A percentile compares a stretch with the other conserved stretches of the same genome.
Conservation (phyloP, 2,888 invertebrate species). For the Chloromyia formosa region DNA sequence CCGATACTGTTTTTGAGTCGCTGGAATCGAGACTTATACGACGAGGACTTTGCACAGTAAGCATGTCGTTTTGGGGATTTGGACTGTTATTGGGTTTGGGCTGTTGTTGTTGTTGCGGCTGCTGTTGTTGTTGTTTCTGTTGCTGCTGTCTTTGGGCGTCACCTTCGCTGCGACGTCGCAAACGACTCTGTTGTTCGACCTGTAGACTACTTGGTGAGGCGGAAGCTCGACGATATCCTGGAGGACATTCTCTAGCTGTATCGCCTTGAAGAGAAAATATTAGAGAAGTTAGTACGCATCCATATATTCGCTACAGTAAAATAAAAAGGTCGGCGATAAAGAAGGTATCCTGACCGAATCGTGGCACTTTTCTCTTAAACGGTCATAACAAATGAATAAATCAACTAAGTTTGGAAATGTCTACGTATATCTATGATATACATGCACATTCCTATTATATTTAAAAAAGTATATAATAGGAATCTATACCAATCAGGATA, state of each 20-base stretch:
- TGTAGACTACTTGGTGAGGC: slow-evolving; percentile 54
- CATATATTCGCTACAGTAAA: too few species aligned
- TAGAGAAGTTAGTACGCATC: not conserved
- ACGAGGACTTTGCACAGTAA: slow-evolving; percentile 59
- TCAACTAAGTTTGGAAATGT: too few species aligned
- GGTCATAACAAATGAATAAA: too few species aligned
- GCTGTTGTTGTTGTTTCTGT: slow-evolving; percentile 50
- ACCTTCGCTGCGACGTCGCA: slow-evolving; percentile 73
- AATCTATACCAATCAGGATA: too few species aligned
- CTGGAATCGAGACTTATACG: slow-evolving; percentile 72
- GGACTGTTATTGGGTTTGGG: slow-evolving; percentile 22
- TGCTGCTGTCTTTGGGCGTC: slow-evolving; percentile 64
- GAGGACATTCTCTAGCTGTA: slow-evolving; percentile 58
- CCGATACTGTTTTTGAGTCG: slow-evolving; percentile 62
- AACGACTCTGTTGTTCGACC: slow-evolving; percentile 58
- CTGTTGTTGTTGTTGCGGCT: slow-evolving; percentile 28
- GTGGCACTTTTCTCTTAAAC: too few species aligned
- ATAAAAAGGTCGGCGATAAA: too few species aligned
- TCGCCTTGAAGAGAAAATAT: slow-evolving; percentile 53
- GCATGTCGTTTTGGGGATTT: slow-evolving; percentile 24
- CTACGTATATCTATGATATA: too few species aligned
- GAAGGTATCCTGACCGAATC: too few species aligned
- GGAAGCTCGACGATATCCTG: slow-evolving; percentile 55
- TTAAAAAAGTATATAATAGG: too few species aligned
- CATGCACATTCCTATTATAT: too few species aligned